These are phyloP conservation scores for Suricata suricatta DNA, from an alignment of 2,113 vertebrate genomes.

Conservation along the genomic window DNA sequence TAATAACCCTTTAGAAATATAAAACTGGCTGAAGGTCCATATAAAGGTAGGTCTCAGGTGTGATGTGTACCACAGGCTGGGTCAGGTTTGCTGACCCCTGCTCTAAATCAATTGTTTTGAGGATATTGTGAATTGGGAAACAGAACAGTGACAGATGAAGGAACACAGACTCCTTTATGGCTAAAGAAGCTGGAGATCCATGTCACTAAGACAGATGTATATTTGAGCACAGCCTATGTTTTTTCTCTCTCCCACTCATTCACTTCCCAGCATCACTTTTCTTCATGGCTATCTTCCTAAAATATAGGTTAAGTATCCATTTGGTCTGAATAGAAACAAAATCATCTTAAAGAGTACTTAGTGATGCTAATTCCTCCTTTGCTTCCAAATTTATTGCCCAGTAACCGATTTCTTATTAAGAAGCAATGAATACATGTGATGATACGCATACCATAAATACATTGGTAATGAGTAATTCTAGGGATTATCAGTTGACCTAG, in stretches of 20 bases:
- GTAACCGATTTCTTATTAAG: neutral
- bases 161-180: neutral
- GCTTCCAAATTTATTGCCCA: neutral
- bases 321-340: slow-evolving; percentile 8
- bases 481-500: neutral
- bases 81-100: neutral
- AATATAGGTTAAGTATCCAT: neutral
- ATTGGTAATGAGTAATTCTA: neutral
- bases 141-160: neutral
- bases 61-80: neutral
- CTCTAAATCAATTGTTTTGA: neutral
- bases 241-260: neutral
- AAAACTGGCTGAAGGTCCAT: neutral
- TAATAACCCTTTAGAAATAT: neutral
- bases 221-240: neutral
- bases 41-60: neutral
- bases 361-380: neutral
- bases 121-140: neutral
- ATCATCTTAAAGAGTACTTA: neutral
- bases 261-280: neutral
- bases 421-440: neutral
- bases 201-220: neutral
- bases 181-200: neutral
- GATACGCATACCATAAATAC: neutral
- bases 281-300: neutral